These are phyloP conservation scores for Nomada fucata DNA, from an alignment of 2,888 invertebrate genomes.

Conservation along the genomic window DNA sequence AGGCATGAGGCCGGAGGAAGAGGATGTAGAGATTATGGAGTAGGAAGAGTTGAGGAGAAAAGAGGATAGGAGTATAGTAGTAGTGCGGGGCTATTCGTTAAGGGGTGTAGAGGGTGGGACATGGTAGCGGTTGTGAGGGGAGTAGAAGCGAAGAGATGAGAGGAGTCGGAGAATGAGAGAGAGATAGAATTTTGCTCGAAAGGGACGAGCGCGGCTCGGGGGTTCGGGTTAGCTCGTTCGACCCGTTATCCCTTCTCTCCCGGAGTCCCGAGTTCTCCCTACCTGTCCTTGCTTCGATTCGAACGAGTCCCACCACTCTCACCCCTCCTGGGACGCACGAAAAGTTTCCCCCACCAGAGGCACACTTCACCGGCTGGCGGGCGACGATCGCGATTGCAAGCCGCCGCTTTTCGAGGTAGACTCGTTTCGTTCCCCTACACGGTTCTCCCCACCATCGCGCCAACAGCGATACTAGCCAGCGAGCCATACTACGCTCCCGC, in stretches of 20 bases:
- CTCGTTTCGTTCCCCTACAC: conserved; percentile 81
- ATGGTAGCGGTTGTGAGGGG: not conserved
- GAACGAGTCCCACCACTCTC: conserved; percentile 65
- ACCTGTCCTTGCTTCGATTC: conserved; percentile 78
- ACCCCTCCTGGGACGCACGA: conserved; percentile 54
- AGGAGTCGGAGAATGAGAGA: conserved; percentile 27
- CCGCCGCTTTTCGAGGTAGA: conserved; percentile 76
- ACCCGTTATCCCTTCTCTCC: conserved; percentile 83
- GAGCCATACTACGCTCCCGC: conserved; percentile 83
- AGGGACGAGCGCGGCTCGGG: conserved; percentile 70
- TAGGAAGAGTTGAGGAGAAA: conserved; percentile 34
- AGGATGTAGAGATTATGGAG: conserved; percentile 43
- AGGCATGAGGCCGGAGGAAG: conserved; percentile 49
- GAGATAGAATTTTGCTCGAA: conserved; percentile 40
- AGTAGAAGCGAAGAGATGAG: conserved; percentile 4
- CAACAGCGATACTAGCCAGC: conserved; percentile 77
- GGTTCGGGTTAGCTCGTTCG: conserved; percentile 84
- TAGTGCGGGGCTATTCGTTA: conserved; percentile 40
- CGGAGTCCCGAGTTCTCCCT: conserved; percentile 69
- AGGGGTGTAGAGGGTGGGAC: conserved; percentile 1
- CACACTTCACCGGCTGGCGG: conserved; percentile 66
- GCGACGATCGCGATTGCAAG: conserved; percentile 71
- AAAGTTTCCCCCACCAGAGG: conserved; percentile 52
- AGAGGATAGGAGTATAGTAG: conserved; percentile 35
- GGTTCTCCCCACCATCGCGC: conserved; percentile 69